Percentiles rank a stretch among this genome's conserved stretches.
These are phyloP conservation scores for Polia nebulosa DNA, from an alignment of 2,888 invertebrate genomes.

Conservation along the genomic window DNA sequence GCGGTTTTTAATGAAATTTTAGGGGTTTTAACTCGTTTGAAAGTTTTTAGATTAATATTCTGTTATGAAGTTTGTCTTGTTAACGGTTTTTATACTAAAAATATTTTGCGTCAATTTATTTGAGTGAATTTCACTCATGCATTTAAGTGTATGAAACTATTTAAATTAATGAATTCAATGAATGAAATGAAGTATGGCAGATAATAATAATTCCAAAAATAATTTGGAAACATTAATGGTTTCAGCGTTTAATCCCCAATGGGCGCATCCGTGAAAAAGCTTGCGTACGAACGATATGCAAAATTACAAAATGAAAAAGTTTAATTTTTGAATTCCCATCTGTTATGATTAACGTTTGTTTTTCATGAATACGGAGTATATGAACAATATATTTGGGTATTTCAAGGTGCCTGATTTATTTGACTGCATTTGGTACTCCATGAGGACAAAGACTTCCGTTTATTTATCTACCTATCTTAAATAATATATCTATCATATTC, in stretches of 20 bases:
- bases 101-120: background rate
- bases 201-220: conserved; percentile 19
- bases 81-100: background rate
- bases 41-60: background rate
- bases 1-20: conserved; percentile 30
- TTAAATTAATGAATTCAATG: background rate
- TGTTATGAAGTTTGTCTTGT: background rate
- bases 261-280: conserved; percentile 1
- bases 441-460: conserved; percentile 4
- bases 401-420: rapidly evolving
- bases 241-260: conserved; percentile 10
- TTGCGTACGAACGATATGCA: conserved; percentile 5
- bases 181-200: background rate
- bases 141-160: background rate
- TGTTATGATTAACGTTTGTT: conserved; percentile 24
- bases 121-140: background rate
- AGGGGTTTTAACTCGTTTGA: background rate
- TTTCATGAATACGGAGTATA: background rate
- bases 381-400: background rate
- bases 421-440: background rate
- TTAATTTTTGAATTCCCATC: conserved; percentile 26
- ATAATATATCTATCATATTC: no score
- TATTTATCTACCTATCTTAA: no score
- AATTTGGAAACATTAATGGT: conserved; percentile 32
- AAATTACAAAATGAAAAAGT: conserved; percentile 33